A percentile compares a stretch with the other conserved stretches of the same genome.
Conservation (phyloP, 2,888 invertebrate genomes). For the Apotomis capreana region DNA sequence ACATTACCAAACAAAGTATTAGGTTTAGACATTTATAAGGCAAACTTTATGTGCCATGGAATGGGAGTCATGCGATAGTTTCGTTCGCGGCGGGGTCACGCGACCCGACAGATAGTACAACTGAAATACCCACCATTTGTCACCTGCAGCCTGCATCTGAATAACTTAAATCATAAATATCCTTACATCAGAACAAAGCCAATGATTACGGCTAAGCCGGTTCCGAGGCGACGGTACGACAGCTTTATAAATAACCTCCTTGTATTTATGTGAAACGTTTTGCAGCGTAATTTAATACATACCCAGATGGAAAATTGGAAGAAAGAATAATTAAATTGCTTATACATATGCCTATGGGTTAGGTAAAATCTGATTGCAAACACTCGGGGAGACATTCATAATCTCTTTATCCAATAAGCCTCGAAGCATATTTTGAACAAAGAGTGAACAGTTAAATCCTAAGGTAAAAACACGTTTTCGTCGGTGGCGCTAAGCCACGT, state of each 20-base stretch:
- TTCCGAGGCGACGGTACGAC: not conserved
- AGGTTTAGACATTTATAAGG: constrained; percentile 62
- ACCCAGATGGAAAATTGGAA: constrained; percentile 4
- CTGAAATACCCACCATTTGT: constrained; percentile 54
- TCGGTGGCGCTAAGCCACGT: constrained; percentile 60
- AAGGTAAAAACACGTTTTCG: constrained; percentile 65
- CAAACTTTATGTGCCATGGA: constrained; percentile 59
- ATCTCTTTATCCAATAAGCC: constrained; percentile 67
- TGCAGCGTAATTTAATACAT: constrained; percentile 2
- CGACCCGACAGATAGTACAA: constrained; percentile 48
- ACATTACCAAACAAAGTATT: constrained; percentile 57
- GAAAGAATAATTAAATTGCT: not conserved
- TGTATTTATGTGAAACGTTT: constrained; percentile 4
- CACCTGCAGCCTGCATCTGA: constrained; percentile 45
- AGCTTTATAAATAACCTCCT: constrained; percentile 3
- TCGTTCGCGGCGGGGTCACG: constrained; percentile 57
- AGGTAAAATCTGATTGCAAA: constrained; percentile 51
- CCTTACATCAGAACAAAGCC: constrained; percentile 31
- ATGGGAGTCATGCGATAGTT: constrained; percentile 64
- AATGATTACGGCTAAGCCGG: constrained; percentile 5
- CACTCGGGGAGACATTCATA: constrained; percentile 58
- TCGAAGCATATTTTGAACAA: constrained; percentile 67
- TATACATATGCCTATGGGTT: constrained; percentile 10
- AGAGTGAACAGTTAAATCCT: constrained; percentile 66
- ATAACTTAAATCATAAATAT: constrained; percentile 43